A percentile compares a stretch with the other conserved stretches of the same genome.
These are phyloP conservation scores for Rugalucina vietnamica DNA, from an alignment of 2,888 invertebrate genomes.

Conservation along the genomic window DNA sequence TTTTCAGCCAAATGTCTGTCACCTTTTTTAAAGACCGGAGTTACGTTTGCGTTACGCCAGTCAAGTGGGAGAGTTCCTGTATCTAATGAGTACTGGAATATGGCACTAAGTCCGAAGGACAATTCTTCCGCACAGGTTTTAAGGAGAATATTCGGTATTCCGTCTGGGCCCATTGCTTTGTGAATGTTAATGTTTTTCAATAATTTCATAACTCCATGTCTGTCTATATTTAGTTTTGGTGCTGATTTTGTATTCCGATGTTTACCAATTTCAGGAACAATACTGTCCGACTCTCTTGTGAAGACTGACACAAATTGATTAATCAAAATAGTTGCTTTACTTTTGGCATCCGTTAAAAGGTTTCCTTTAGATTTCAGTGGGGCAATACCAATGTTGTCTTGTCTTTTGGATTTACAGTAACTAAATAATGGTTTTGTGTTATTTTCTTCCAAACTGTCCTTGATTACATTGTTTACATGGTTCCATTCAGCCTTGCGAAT, in stretches of 20 bases:
- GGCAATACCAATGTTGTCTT: constrained; percentile 37
- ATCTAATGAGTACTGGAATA: too few relatives aligned
- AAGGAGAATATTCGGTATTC: not conserved
- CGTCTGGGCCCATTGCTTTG: constrained; percentile 7
- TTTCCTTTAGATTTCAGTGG: constrained; percentile 29
- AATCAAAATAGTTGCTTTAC: constrained; percentile 27
- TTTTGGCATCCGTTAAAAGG: constrained; percentile 25
- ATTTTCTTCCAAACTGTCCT: constrained; percentile 32
- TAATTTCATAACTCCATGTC: not conserved
- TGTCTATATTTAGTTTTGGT: not conserved
- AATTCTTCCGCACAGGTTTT: not conserved
- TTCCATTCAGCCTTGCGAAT: constrained; percentile 43
- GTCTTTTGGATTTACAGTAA: constrained; percentile 28
- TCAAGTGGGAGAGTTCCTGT: constrained; percentile 8
- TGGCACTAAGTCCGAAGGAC: not conserved
- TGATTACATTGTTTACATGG: constrained; percentile 37
- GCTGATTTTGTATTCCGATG: not conserved
- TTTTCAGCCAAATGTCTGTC: constrained; percentile 4
- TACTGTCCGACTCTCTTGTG: constrained; percentile 1
- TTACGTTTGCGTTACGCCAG: not conserved
- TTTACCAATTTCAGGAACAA: too few relatives aligned
- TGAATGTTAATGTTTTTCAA: not conserved
- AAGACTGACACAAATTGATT: constrained; percentile 42
- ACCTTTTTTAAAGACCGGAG: not conserved
- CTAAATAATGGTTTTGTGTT: constrained; percentile 40